Evolutionary conservation across 2,797 vertebrate species (phyloP).

Genomic region (Limosa lapponica): DNA sequence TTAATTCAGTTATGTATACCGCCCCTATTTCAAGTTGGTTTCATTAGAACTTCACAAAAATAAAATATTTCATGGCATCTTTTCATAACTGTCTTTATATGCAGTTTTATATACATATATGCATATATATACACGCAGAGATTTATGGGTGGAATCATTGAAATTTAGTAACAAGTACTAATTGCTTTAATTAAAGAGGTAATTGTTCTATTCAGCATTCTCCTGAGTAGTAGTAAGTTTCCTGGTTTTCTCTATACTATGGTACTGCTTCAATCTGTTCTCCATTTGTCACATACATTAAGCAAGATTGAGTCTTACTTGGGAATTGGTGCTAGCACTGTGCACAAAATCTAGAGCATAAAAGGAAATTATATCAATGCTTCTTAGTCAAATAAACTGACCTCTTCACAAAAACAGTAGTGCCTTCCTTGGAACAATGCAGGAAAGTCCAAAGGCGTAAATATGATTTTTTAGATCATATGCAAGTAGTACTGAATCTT

Average conservation of each 20-base stretch:
- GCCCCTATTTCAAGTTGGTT: neutral
- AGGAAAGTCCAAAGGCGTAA: neutral
- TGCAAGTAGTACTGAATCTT: neutral
- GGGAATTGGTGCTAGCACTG: neutral
- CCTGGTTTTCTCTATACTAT: neutral
- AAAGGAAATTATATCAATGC: neutral
- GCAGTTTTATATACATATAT: neutral
- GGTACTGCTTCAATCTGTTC: neutral
- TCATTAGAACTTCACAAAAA: slow-evolving; percentile 23
- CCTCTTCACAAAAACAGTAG: neutral
- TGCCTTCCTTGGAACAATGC: neutral
- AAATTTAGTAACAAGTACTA: neutral
- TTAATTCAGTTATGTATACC: neutral
- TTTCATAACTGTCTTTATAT: neutral
- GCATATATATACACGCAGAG: neutral
- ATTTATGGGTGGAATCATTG: neutral
- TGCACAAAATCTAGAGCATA: neutral
- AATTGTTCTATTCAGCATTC: neutral
- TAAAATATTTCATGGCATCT: neutral
- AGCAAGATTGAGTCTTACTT: neutral
- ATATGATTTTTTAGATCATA: neutral
- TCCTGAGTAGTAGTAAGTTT: neutral
- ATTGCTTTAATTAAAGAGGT: neutral
- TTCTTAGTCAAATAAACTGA: neutral
- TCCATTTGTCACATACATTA: neutral